Base-by-base conservation (phyloP, 2,113 vertebrate genomes). In the Ciconia boyciana region DNA sequence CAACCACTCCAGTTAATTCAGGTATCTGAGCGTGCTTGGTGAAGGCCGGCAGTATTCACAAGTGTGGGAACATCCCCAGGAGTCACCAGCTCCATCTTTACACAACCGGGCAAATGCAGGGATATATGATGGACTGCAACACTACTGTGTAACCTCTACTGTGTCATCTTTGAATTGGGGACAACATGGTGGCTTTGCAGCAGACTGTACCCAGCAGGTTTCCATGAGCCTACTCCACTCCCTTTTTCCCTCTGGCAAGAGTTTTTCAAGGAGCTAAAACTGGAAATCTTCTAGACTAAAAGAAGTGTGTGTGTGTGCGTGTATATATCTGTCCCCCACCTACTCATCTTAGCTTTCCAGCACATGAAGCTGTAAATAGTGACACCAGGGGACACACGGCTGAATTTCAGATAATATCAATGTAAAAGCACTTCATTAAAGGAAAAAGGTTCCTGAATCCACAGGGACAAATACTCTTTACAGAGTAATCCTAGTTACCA, bases 11-110 rank as follows among this genome's bases (percentile, higher is more conserved):
- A n/a, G 24, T 62, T n/a, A 80, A 76, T 41, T 83, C 18, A 46
- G 26, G 7, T 51, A 36, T 54, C 95, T 94, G 96, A 92, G 76
- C 80, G 0, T 93, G 93, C 92, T 89, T 92, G 93, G 95, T 94
- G 92, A 96, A 91, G 55, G 65, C 46, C 17, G 1, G 80, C 72
- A 82, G 22, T 34, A 88, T 49, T 60, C 48, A 55, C 10, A 81
- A 54, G 31, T 12, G 43, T 80, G 80, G 83, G 26, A 79, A 77
- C 12, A 58, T 14, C 13, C 57, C n/a, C 55, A 34, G 29, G 52
- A 94, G 49, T 51, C 70, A 91, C 36, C 44, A 76, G 78, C 25
- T 89, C 26, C 43, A 11, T 32, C 39, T 43, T 79, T 70, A 57
- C 18, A 51, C 28, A 83, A 72, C 31, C 6, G 5, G 31, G 16